These are phyloP conservation scores for Amaurobius ferox DNA, from an alignment of 2,888 invertebrate genomes.

Conservation along the genomic window DNA sequence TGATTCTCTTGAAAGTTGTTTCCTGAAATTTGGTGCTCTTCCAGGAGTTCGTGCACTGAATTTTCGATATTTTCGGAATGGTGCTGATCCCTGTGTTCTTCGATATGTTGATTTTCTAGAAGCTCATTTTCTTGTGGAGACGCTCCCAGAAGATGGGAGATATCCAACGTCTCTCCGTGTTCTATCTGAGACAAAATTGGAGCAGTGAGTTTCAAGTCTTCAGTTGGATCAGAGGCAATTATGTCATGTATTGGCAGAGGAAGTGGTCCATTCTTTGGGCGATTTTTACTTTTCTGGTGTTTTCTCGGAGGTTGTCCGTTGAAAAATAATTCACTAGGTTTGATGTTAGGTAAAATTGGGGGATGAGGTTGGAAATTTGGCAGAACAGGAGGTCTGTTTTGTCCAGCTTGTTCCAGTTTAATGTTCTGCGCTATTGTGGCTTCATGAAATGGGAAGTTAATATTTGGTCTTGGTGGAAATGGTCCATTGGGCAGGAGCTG, in stretches of 20 bases:
- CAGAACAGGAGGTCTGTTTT: slow-evolving; percentile 47
- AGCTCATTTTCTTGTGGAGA: slow-evolving; percentile 46
- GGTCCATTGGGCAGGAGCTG: slow-evolving; percentile 39
- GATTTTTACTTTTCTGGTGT: slow-evolving; percentile 35
- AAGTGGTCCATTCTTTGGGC: slow-evolving; percentile 31
- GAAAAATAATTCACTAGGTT: slow-evolving; percentile 41
- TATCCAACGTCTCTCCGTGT: slow-evolving; percentile 30
- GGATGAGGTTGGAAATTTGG: slow-evolving; percentile 59
- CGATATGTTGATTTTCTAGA: slow-evolving; percentile 28
- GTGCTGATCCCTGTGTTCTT: slow-evolving; percentile 7
- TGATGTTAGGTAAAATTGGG: slow-evolving; percentile 19
- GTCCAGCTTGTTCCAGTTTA: slow-evolving; percentile 51
- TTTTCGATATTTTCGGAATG: not conserved
- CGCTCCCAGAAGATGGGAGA: slow-evolving; percentile 30
- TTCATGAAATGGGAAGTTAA: slow-evolving; percentile 45
- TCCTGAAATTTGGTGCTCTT: not conserved
- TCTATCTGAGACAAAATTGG: slow-evolving; percentile 36
- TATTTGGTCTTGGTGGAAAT: slow-evolving; percentile 42
- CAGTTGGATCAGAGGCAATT: not conserved
- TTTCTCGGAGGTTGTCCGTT: slow-evolving; percentile 39
- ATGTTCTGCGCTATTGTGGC: slow-evolving; percentile 47
- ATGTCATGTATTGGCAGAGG: slow-evolving; percentile 15
- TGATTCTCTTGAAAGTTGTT: not conserved
- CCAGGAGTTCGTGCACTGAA: not conserved
- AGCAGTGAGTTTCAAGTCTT: slow-evolving; percentile 30